Percentiles rank a stretch among this genome's conserved stretches.
These are phyloP conservation scores for Tachuris rubrigastra DNA, from an alignment of 2,113 vertebrate species.

Conservation along the genomic window DNA sequence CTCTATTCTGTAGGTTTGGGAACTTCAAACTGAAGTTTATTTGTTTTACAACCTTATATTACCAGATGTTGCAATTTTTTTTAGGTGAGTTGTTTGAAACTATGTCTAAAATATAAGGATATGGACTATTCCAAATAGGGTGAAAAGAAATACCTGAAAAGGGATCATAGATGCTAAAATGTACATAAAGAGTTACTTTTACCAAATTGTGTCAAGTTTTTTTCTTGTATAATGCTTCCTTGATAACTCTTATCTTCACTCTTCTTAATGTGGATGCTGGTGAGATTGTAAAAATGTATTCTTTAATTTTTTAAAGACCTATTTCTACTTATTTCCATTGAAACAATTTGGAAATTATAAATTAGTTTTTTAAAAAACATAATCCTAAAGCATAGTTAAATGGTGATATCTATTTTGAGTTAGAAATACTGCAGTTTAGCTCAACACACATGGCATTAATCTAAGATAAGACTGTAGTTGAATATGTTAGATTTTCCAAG, in stretches of 20 bases:
- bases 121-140: fast-evolving
- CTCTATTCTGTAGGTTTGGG: background rate
- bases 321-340: background rate
- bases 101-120: background rate
- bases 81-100: background rate
- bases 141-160: background rate
- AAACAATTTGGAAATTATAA: background rate
- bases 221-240: background rate
- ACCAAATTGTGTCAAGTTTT: background rate
- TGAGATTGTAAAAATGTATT: background rate
- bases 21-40: background rate
- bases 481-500: background rate
- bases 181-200: background rate
- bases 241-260: background rate
- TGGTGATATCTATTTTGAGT: background rate
- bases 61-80: background rate
- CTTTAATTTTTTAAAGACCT: background rate
- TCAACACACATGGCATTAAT: background rate
- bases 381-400: background rate
- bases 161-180: background rate
- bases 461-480: background rate
- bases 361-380: background rate
- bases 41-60: background rate
- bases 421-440: background rate
- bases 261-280: background rate